These are phyloP conservation scores for Regulus satrapa DNA, from an alignment of 2,113 vertebrate genomes.

Conservation along the genomic window DNA sequence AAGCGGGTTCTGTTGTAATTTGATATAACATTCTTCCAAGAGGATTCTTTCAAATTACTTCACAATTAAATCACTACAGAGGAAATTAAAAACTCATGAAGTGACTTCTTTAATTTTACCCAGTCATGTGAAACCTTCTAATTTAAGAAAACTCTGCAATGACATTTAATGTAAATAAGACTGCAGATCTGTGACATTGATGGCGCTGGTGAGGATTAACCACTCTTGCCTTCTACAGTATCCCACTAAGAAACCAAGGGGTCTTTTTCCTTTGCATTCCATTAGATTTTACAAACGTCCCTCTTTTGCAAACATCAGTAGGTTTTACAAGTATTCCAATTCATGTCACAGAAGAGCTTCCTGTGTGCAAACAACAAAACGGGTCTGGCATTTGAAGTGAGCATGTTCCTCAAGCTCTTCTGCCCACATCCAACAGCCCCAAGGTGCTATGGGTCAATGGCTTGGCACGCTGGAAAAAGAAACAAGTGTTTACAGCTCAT, in stretches of 20 bases:
- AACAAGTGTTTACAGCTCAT: background rate
- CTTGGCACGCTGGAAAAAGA: background rate
- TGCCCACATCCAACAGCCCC: background rate
- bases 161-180: background rate
- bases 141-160: background rate
- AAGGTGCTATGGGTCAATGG: constrained; percentile 6
- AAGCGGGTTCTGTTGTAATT: background rate
- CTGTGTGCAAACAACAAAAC: background rate
- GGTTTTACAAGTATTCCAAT: background rate
- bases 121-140: background rate
- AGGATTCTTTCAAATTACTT: background rate
- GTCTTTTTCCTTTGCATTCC: background rate
- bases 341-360: background rate
- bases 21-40: background rate
- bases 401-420: background rate
- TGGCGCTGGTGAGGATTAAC: background rate
- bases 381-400: background rate
- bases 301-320: background rate
- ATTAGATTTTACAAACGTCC: background rate
- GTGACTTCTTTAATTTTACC: background rate
- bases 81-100: background rate
- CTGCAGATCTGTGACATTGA: background rate
- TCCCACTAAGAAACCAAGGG: background rate
- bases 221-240: background rate
- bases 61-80: background rate